Evolutionary conservation across 2,888 invertebrate genomes (phyloP), one percentile per base, ranked within the genome.

Genomic region (Stenoptilia bipunctidactyla): DNA sequence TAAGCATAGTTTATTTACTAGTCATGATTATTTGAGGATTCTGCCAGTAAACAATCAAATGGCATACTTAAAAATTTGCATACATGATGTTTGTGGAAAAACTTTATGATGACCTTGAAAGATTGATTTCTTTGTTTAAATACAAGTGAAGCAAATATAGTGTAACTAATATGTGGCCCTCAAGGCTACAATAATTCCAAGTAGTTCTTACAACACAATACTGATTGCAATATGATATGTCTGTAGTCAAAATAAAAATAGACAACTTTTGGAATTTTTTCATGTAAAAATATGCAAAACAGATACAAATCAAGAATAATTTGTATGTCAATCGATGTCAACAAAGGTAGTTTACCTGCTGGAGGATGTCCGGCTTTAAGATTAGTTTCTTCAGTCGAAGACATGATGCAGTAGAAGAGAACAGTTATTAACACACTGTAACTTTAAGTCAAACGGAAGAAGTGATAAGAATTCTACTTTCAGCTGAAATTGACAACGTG

Each of bases 351-450:
- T 39, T 85, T 86, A 96, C 96, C 92, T 86, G 96, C 96, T 57
- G 95, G 95, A 50, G 93, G 93, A 75, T 96, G 96, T 42, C 95
- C 95, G 48, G 89, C 95, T 65, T 94, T 92, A 30, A 93, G 85
- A 69, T 92, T 90, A 50, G 90, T 90, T 56, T 90, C 87, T 57
- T 82, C 82, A 25, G 69, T 55, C 8, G 82, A 72, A 49, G 82
- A 82, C 82, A 83, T 82, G 45, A 36, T 68, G 13, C 4, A 5
- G 13, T 35, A 43, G 27, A 42, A 35, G 15, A 39, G 15, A 43
- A 20, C 20, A 41, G 45, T 46, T 40, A n/a, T 37, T 37, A 39
- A 41, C 45, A 33, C 38, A 45, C 42, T 40, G 30, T 8, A 10
- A 30, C 3, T 25, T 5, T 9, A 25, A 30, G 20, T 20, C 4